Evolutionary conservation across 2,113 vertebrate genomes (phyloP).

Genomic region (Merops nubicus): DNA sequence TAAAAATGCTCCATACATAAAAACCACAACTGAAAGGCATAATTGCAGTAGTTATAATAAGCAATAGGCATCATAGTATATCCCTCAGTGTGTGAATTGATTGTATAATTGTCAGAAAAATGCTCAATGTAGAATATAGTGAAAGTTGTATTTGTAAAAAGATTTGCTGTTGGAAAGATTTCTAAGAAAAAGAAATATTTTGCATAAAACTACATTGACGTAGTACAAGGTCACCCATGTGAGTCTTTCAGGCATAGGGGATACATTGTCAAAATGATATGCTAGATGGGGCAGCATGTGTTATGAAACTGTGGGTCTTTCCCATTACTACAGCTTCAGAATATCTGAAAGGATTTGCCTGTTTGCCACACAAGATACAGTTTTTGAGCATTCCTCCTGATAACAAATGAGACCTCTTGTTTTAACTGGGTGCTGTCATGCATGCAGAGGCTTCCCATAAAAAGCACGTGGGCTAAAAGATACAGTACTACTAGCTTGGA

Average conservation of each 20-base stretch:
- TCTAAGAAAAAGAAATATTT: not conserved
- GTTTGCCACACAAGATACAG: not conserved
- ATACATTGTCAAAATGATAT: not conserved
- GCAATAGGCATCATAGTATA: not conserved
- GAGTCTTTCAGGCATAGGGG: not conserved
- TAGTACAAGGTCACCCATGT: not conserved
- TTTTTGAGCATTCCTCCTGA: not conserved
- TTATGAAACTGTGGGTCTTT: not conserved
- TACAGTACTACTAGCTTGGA: not conserved
- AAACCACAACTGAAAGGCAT: not conserved
- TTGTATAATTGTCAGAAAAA: not conserved
- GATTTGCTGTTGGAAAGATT: not conserved
- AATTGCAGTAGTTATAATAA: not conserved
- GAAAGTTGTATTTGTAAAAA: not conserved
- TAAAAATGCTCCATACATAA: not conserved
- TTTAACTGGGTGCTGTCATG: not conserved
- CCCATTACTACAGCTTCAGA: not conserved
- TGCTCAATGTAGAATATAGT: not conserved
- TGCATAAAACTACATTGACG: not conserved
- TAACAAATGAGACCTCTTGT: not conserved
- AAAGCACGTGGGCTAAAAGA: not conserved
- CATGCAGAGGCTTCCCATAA: not conserved
- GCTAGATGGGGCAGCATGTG: not conserved
- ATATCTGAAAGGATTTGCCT: not conserved
- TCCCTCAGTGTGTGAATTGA: not conserved